Percentiles rank a stretch among this genome's conserved stretches.
phyloP scores from a whole-genome alignment of 64 coral and sea anemone species.

The Montipora sp. region DNA sequence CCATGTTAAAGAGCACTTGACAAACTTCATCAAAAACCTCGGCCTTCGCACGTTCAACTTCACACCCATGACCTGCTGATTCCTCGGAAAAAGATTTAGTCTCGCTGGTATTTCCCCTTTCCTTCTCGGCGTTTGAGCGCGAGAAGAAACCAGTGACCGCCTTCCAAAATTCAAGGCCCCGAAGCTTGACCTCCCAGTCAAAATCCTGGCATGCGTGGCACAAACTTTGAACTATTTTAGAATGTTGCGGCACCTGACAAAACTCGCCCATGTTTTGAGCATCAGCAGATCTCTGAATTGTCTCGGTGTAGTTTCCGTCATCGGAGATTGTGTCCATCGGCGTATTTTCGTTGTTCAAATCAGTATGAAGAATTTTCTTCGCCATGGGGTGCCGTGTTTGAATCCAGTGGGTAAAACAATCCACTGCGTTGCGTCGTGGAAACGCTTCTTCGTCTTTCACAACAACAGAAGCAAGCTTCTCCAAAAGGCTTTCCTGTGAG shows the following conservation, averaged over 20 bases:
- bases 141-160: constrained; percentile 37
- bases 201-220: constrained; percentile 75
- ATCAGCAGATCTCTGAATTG: background rate
- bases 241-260: background rate
- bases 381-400: constrained; percentile 67
- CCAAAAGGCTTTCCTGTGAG: constrained; percentile 60
- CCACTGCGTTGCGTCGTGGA: constrained; percentile 73
- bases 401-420: constrained; percentile 68
- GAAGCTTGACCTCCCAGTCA: constrained; percentile 94
- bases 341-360: background rate
- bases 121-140: background rate
- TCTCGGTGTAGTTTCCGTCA: background rate
- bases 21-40: background rate
- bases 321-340: background rate
- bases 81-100: background rate
- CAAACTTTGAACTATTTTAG: background rate
- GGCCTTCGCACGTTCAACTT: background rate
- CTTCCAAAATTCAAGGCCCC: constrained; percentile 71
- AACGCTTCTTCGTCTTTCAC: constrained; percentile 79
- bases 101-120: background rate
- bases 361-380: background rate
- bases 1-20: constrained; percentile 26
- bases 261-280: background rate
- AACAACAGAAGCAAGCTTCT: constrained; percentile 41
- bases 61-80: background rate